Base-by-base conservation (phyloP, 2,888 invertebrate species). In the Drosophila dives region DNA sequence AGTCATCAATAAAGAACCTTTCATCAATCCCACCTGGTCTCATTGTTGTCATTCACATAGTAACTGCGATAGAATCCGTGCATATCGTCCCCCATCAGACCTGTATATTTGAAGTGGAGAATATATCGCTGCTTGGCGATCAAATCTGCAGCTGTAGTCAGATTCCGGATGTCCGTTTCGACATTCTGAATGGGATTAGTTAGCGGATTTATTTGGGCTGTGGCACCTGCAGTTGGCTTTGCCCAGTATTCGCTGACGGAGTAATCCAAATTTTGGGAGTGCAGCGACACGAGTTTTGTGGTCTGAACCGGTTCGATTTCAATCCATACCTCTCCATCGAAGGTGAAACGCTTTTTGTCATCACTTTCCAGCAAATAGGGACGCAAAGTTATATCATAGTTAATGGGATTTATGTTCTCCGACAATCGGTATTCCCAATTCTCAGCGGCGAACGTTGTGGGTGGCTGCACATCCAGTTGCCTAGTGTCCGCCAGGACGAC, bases 301-400 rank as follows among this genome's bases (percentile, higher is more conserved):
- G 91, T 86, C 17, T 78, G 75, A 0, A 61, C 81, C 0, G 94
- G 92, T 90, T 93, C 73, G 50, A 95, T 85, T 26, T 94, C 94
- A 61, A 95, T 94, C 15, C 91, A 77, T 10, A 87, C 91, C 55
- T 89, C 89, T 12, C 93, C 93, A 63, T 92, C 91, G 60, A 93
- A 93, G 3, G 87, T 92, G 58, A 93, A 93, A 12, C 63, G 78
- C 10, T 86, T 86, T 10, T 8, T 20, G 3, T 17, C 59, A 69
- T 92, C 91, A 45, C 23, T 66, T 17, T 77, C 81, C 38, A 93
- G 91, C 5, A 95, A 93, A 75, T 94, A 93, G 0, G 95, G 95
- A 1, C 91, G 92, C 7, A 96, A 81, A 0, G 92, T 80, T 0
- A 96, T 92, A 34, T 93, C 92, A 75, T 96, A 96, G 17, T 91